Percentiles rank a stretch among this genome's conserved stretches.
These are phyloP conservation scores for Phalacrocorax carbo DNA, from an alignment of 2,113 vertebrate genomes.

Conservation along the genomic window DNA sequence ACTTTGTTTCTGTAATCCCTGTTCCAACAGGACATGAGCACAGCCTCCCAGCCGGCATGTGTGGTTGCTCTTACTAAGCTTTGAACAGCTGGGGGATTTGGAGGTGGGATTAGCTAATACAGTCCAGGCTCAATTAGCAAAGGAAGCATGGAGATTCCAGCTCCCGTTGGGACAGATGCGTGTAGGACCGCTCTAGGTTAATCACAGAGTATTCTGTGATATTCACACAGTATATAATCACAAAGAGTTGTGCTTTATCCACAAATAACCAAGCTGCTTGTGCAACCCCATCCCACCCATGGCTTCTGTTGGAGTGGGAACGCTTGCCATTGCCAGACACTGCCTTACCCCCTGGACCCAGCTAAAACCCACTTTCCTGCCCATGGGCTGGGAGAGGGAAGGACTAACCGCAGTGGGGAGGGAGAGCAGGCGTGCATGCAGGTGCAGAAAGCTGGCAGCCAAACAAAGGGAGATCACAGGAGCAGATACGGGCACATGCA, in stretches of 20 bases:
- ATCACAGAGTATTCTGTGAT: neutral
- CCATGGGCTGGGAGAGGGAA: constrained; percentile 10
- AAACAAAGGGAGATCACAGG: constrained; percentile 52
- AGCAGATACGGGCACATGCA: neutral
- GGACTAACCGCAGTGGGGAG: neutral
- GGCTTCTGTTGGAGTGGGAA: neutral
- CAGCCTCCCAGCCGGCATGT: neutral
- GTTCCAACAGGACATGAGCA: neutral
- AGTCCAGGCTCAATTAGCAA: constrained; percentile 20
- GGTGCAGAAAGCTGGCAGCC: constrained; percentile 59
- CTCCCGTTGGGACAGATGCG: neutral
- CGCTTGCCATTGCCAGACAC: neutral
- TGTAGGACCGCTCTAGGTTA: neutral
- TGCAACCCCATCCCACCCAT: neutral
- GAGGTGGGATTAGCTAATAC: neutral
- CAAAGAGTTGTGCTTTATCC: neutral
- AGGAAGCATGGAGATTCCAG: neutral
- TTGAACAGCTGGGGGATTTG: constrained; percentile 17
- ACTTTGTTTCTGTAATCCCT: neutral
- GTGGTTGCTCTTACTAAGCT: neutral
- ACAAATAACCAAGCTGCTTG: neutral
- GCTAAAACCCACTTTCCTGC: neutral
- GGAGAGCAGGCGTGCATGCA: constrained; percentile 8
- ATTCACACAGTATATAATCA: too few species aligned
- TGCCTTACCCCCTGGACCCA: neutral